A percentile compares a stretch with the other conserved stretches of the same genome.
phyloP scores from a whole-genome alignment of 37 sponge, comb jelly and placozoan genomes.

The Spongilla lacustris region DNA sequence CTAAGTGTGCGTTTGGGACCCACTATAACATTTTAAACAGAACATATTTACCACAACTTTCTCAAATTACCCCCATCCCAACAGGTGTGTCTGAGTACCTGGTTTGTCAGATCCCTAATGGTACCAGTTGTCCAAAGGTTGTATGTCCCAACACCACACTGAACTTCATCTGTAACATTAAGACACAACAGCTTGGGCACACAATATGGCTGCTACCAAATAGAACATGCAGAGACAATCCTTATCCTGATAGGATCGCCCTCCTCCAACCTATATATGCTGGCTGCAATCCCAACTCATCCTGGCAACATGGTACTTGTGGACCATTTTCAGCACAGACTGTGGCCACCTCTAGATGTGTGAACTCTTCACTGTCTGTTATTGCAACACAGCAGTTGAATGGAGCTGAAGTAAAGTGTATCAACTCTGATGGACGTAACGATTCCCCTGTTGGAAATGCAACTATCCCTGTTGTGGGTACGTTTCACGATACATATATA shows the following conservation, averaged over 20 bases:
- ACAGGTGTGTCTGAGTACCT: neutral
- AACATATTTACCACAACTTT: no score
- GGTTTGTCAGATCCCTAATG: neutral
- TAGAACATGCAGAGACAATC: neutral
- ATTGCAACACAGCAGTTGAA: neutral
- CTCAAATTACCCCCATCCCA: no score
- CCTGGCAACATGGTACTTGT: neutral
- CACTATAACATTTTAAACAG: no score
- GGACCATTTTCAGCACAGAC: neutral
- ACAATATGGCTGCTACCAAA: neutral
- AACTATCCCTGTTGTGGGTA: neutral
- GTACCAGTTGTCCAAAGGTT: neutral
- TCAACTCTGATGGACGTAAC: neutral
- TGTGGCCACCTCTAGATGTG: neutral
- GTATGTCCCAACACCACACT: neutral
- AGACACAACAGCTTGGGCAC: neutral
- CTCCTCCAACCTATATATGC: neutral
- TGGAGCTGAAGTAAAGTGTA: neutral
- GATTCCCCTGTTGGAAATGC: neutral
- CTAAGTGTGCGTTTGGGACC: no score
- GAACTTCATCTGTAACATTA: neutral
- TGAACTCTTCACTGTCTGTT: neutral
- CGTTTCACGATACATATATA: no score
- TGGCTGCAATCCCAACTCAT: neutral
- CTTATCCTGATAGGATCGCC: neutral